Evolutionary conservation across 2,113 vertebrate species (phyloP).

Genomic region (Passer domesticus): DNA sequence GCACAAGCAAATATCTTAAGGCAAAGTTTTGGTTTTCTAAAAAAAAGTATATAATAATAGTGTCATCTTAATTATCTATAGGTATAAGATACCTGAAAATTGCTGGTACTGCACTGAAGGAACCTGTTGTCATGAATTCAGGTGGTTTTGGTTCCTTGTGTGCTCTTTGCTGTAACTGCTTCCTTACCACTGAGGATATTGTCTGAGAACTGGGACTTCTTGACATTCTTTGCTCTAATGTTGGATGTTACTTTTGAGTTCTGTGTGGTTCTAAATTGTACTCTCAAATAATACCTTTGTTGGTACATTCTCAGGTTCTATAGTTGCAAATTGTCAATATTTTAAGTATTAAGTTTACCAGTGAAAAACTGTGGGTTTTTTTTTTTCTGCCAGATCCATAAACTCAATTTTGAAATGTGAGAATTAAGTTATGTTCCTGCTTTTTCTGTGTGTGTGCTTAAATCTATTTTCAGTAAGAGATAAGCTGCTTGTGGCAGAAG

Average conservation of each 20-base stretch:
- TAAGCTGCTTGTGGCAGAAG: not conserved
- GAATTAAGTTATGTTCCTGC: not conserved
- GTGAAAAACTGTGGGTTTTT: not conserved
- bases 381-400: not conserved
- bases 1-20: not conserved
- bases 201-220: not conserved
- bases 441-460: not conserved
- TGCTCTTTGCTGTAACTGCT: not conserved
- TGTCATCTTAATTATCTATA: not conserved
- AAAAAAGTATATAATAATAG: not conserved
- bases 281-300: not conserved
- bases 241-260: not conserved
- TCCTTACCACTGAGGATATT: not conserved
- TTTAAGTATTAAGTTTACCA: not conserved
- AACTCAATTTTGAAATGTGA: not conserved
- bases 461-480: not conserved
- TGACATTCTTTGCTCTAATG: not conserved
- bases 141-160: not conserved
- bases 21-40: not conserved
- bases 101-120: not conserved
- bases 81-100: not conserved
- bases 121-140: not conserved
- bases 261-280: not conserved
- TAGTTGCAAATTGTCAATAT: not conserved
- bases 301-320: not conserved